Evolutionary conservation across 2,888 invertebrate species (phyloP), one percentile per base, ranked within the genome.

Genomic region (Capitulum mitella): DNA sequence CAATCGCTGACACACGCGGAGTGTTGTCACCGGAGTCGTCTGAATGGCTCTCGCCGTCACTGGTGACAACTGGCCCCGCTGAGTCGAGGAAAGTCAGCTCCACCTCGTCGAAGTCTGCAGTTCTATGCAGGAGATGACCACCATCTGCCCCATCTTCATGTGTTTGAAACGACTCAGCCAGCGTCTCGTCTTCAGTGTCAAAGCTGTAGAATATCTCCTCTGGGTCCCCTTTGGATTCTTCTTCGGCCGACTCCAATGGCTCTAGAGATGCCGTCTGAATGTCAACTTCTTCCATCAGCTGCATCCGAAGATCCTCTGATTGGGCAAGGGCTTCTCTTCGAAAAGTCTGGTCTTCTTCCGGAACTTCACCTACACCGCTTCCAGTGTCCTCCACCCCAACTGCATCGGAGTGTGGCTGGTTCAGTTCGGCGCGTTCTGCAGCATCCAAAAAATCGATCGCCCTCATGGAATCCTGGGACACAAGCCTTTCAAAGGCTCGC

Each of bases 171-270:
- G 70, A 16, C 22, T 70, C 70, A 22, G 26, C 8, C 12, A 26
- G 10, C 8, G 70, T 40, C 26, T 70, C 37, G 26, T 70, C 70
- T 40, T 70, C 70, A 19, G 37, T 70, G 40, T 70, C 70, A 26
- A 70, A 70, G 40, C 70, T 70, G 70, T 70, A 70, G 40, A 70
- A 70, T 0, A 70, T 40, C 40, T 70, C 70, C 8, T 40, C 37
- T 26, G 6, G 26, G 16, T 70, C 70, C 14, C 8, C n/a, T 12
- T 29, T 70, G 22, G 14, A 10, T 2, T 10, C 26, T 26, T 1
- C 40, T 12, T 70, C 40, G 1, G 10, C 1, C 37, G 70, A 40
- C 12, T 70, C 70, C 0, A 34, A 2, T 1, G 34, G 10, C 16
- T 64, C 40, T 26, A 14, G 8, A 3, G 40, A 37, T 26, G 40